Percentiles rank a stretch among this genome's conserved stretches.
These are phyloP conservation scores for Temnopleurus reevesii DNA, from an alignment of 53 echinoderm and acorn worm species.

Conservation along the genomic window DNA sequence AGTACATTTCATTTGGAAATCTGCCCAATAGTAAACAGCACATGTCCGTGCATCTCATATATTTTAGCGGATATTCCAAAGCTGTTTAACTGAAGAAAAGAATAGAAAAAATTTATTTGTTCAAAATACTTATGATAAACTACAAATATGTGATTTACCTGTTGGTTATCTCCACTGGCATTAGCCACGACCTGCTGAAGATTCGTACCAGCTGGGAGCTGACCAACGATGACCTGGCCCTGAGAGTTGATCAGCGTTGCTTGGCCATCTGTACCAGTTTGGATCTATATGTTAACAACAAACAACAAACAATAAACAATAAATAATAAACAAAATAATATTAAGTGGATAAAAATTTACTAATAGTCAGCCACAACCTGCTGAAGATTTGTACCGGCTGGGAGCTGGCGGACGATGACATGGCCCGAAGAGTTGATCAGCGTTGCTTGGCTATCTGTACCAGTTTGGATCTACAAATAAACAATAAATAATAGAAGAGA, in stretches of 20 bases:
- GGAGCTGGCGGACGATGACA: slow-evolving; percentile 41
- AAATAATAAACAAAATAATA: no score
- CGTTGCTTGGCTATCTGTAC: slow-evolving; percentile 27
- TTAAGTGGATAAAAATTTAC: no score
- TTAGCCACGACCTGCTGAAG: slow-evolving; percentile 32
- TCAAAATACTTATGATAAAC: no score
- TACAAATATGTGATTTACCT: slow-evolving; percentile 11
- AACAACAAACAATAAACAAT: no score
- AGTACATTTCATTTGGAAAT: no score
- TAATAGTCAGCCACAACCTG: slow-evolving; percentile 33
- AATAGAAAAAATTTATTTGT: no score
- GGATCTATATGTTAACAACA: slow-evolving; percentile 14
- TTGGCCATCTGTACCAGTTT: slow-evolving; percentile 43
- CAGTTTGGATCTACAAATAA: slow-evolving; percentile 45
- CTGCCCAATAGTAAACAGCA: no score
- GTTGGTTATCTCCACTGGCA: slow-evolving; percentile 40
- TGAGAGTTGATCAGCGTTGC: slow-evolving; percentile 31
- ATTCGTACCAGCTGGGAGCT: slow-evolving; percentile 51
- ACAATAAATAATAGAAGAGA: no score
- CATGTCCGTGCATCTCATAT: no score
- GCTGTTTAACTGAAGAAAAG: no score
- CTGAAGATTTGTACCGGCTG: slow-evolving; percentile 46
- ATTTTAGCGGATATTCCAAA: no score
- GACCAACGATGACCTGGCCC: slow-evolving; percentile 44
- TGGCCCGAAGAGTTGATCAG: slow-evolving; percentile 42